Base-by-base conservation (phyloP, 2,113 vertebrate species). In the Vidua macroura region DNA sequence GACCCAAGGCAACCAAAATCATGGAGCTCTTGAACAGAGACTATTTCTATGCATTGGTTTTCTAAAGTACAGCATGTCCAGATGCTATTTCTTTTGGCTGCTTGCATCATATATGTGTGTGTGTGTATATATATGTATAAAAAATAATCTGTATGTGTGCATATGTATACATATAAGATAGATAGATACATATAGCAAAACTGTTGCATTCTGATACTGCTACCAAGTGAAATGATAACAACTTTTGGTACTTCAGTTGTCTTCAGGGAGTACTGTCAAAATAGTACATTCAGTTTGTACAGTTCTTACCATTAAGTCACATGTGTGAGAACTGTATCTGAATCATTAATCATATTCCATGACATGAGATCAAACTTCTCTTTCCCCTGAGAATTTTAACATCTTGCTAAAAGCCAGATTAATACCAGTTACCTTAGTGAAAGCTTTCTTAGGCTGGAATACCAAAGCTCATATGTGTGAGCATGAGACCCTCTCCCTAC, bases 351-450 rank as follows among this genome's bases (percentile, higher is more conserved):
- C 67, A 11, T 66, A 85, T 69, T 59, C 35, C 6, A 12, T 64
- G 63, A 66, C 46, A 49, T 69, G 81, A 80, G 64, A 76, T 67
- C 79, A 66, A 93, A 90, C 67, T 90, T 79, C 6, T 72, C 8
- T 55, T 90, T 80, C 92, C 48, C 37, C 51, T 66, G 85, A 80
- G 67, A 86, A 69, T 83, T 90, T 62, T 66, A 94, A 68, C 48
- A 64, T 53, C 20, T 84, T 81, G 24, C 49, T 74, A 31, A 75
- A 67, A 67, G 52, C 9, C 49, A 55, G 76, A 37, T 72, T 68
- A 83, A 13, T 59, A 23, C 13, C 18, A 17, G 8, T 74, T 89
- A 14, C 25, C 3, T 70, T 35, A 55, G 27, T 53, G 25, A 80
- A 88, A 59, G 9, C 31, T 86, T 60, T 7, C 5, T 35, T 62